Evolutionary conservation across 2,888 invertebrate species (phyloP).

Genomic region (Melangyna quadrimaculata): DNA sequence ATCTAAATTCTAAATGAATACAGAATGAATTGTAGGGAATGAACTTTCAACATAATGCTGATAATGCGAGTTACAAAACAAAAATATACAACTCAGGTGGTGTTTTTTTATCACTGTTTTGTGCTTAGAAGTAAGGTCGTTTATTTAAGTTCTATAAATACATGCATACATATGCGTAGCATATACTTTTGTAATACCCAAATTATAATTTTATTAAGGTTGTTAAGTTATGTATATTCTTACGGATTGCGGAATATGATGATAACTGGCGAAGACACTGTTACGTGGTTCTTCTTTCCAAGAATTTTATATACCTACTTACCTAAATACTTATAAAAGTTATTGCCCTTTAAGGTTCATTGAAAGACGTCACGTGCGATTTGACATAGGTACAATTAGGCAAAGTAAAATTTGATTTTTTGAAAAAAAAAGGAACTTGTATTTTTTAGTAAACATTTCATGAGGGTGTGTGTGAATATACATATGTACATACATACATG

Average conservation of each 20-base stretch:
- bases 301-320: not conserved
- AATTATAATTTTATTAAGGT: not conserved
- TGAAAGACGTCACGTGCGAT: not conserved
- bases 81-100: not conserved
- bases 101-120: not conserved
- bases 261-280: not conserved
- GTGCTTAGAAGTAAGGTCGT: not conserved
- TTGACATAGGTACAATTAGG: not conserved
- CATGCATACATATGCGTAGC: not conserved
- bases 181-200: too few species aligned
- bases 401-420: too few species aligned
- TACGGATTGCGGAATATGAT: not conserved
- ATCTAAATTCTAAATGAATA: not conserved
- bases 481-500: too few species aligned
- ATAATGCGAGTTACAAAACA: not conserved
- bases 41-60: conserved; percentile 17
- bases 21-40: conserved; percentile 8
- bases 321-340: too few species aligned
- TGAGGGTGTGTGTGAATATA: too few species aligned
- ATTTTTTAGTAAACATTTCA: too few species aligned
- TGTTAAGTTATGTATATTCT: not conserved
- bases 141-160: not conserved
- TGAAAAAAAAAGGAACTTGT: too few species aligned
- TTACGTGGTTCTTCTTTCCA: not conserved
- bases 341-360: not conserved